Percentiles rank a stretch among this genome's conserved stretches.
phyloP scores from a whole-genome alignment of 2,113 vertebrate genomes.

The Pelecanus crispus region DNA sequence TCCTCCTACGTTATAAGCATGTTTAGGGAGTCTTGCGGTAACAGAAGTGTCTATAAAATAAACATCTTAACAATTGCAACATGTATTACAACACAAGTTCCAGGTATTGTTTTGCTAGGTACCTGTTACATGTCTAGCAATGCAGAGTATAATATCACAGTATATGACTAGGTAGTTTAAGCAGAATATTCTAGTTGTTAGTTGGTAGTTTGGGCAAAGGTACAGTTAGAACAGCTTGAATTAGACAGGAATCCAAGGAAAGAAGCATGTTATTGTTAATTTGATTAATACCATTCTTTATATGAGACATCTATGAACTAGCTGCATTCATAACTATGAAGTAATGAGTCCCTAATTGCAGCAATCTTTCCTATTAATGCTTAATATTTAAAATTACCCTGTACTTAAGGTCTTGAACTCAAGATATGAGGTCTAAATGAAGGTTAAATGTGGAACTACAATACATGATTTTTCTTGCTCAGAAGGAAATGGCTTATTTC shows the following conservation, averaged over 20 bases:
- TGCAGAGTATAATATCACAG: background rate
- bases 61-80: background rate
- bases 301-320: background rate
- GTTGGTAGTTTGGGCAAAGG: background rate
- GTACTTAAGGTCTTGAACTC: constrained; percentile 9
- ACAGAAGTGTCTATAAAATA: background rate
- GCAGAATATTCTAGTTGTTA: background rate
- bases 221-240: background rate
- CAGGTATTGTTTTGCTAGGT: background rate
- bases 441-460: background rate
- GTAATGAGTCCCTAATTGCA: constrained; percentile 6
- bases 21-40: background rate
- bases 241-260: background rate
- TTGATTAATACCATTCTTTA: background rate
- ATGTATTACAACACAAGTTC: background rate
- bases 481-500: background rate
- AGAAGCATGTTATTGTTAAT: background rate
- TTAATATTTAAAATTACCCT: constrained; percentile 34
- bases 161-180: background rate
- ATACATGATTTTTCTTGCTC: background rate
- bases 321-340: background rate
- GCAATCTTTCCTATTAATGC: constrained; percentile 5
- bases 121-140: background rate
- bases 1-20: background rate
- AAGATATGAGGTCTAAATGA: background rate